Evolutionary conservation across 2,888 invertebrate genomes (phyloP).

Genomic region (Stramonita haemastoma): DNA sequence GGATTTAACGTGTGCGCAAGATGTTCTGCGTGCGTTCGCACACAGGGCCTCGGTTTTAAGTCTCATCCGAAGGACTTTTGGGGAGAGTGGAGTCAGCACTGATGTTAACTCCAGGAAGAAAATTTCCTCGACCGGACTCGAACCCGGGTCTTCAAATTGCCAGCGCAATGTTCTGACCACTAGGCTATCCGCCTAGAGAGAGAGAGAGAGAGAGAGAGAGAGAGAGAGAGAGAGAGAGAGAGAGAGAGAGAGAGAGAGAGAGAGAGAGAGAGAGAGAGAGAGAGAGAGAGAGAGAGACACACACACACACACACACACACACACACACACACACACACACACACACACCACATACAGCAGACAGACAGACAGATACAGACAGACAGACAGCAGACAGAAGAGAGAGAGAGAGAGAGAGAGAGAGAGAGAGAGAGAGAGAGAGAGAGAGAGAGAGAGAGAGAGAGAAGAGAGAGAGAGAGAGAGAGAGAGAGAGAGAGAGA

Average conservation of each 20-base stretch:
- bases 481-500: neutral
- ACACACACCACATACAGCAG: neutral
- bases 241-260: neutral
- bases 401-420: slow-evolving; percentile 9
- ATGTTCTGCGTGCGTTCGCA: too few species aligned
- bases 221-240: neutral
- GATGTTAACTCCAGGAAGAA: too few species aligned
- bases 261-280: neutral
- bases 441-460: neutral
- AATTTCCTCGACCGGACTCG: too few species aligned
- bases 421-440: slow-evolving; percentile 11
- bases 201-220: neutral
- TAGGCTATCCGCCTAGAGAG: too few species aligned
- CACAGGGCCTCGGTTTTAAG: too few species aligned
- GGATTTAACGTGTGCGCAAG: too few species aligned
- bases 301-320: neutral
- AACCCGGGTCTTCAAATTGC: too few species aligned
- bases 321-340: neutral
- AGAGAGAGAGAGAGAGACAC: neutral
- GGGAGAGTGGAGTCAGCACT: too few species aligned
- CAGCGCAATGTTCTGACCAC: too few species aligned
- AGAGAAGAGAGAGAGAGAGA: neutral
- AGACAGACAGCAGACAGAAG: neutral
- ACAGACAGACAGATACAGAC: neutral
- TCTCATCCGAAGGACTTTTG: too few species aligned